Evolutionary conservation across 2,113 vertebrate species (phyloP), one percentile per base, ranked within the genome.

Genomic region (Martes martes): DNA sequence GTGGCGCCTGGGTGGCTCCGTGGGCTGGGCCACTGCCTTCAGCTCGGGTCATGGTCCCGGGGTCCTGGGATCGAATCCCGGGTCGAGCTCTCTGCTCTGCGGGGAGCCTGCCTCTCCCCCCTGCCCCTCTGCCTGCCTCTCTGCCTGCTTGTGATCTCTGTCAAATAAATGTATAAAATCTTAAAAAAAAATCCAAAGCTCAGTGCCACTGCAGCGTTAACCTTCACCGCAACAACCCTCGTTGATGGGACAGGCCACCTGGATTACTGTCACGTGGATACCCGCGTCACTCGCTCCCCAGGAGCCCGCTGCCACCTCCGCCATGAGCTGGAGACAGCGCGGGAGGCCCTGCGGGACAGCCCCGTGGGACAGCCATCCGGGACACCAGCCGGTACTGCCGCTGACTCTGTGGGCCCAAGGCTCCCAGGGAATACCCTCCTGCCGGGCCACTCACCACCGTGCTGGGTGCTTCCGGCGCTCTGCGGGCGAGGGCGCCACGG

Each of bases 351-450:
- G 6, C 7, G n/a, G 67, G n/a, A 23, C 21, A 8, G 57, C 57
- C 57, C 57, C 21, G 8, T 3, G 57, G 57, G 19, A 57, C 39
- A 14, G 52, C 11, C 31, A 14, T 33, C 24, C 4, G 1, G 11
- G 28, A 63, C 3, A 0, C 74, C 13, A 7, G 16, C 52, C 16
- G 5, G 16, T 55, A 1, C 28, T 24, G 61, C 50, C 23, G 7
- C 24, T 1, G 6, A 7, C 36, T 26, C 47, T 65, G 52, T 31
- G 36, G 3, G 1, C 18, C 10, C 36, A 3, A 24, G 63, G 65
- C 55, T 33, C 28, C 24, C 0, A 1, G 23, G 36, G 39, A 36
- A 13, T 28, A 42, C 18, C 1, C 0, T 11, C 7, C 31, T 0
- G 10, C 5, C 4, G 69, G 69, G 36, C 21, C n/a, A 61, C 67